A percentile compares a stretch with the other conserved stretches of the same genome.
These are phyloP conservation scores for Dicycla oo DNA, from an alignment of 2,888 invertebrate genomes.

Conservation along the genomic window DNA sequence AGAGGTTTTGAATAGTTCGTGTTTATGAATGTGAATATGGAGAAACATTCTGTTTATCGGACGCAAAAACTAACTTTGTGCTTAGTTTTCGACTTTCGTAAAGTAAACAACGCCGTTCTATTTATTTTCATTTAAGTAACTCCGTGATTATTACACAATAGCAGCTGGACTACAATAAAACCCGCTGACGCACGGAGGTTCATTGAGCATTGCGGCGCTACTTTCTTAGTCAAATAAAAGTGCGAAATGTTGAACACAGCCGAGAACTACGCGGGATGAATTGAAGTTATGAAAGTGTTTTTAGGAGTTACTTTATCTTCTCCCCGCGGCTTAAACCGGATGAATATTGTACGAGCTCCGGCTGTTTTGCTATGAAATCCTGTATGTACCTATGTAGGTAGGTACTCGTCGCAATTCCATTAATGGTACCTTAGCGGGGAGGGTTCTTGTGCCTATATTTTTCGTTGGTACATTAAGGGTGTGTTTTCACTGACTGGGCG, in stretches of 20 bases:
- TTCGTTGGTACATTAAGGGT: slow-evolving; percentile 28
- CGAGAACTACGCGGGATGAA: slow-evolving; percentile 59
- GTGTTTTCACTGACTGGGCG: no score
- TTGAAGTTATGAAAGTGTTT: slow-evolving; percentile 67
- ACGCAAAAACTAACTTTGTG: not conserved
- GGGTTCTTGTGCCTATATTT: slow-evolving; percentile 18
- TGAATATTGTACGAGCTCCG: slow-evolving; percentile 64
- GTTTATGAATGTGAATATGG: slow-evolving; percentile 40
- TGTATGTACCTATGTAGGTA: slow-evolving; percentile 29
- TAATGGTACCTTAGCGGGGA: slow-evolving; percentile 27
- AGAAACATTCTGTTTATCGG: slow-evolving; percentile 14
- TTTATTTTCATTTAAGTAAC: slow-evolving; percentile 7
- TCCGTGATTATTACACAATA: slow-evolving; percentile 28
- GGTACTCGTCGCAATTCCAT: slow-evolving; percentile 54
- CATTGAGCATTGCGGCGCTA: slow-evolving; percentile 45
- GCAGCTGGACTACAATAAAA: slow-evolving; percentile 26
- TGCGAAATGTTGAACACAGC: slow-evolving; percentile 46
- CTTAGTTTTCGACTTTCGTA: slow-evolving; percentile 1
- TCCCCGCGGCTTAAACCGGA: slow-evolving; percentile 52
- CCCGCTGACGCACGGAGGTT: slow-evolving; percentile 34
- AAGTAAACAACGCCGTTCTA: slow-evolving; percentile 19
- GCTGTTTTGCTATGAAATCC: slow-evolving; percentile 49
- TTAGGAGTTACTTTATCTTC: slow-evolving; percentile 64
- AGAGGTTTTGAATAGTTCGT: slow-evolving; percentile 22
- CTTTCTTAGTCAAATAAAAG: slow-evolving; percentile 56